Percentiles rank a stretch among this genome's conserved stretches.
These are phyloP conservation scores for Brachirus orientalis DNA, from an alignment of 2,113 vertebrate species.

Conservation along the genomic window DNA sequence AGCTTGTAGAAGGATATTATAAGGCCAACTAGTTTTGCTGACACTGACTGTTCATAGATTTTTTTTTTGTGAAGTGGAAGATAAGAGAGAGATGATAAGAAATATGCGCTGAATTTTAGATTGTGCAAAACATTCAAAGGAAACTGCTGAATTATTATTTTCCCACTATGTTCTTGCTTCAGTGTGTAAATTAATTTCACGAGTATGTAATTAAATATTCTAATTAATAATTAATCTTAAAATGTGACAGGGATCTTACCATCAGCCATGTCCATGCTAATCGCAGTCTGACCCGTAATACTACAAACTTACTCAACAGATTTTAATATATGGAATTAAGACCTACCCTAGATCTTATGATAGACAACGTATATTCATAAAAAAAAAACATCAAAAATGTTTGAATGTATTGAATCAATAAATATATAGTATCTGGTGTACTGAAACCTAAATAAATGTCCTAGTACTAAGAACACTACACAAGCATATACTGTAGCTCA, in stretches of 20 bases:
- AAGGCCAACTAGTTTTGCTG: constrained; percentile 56
- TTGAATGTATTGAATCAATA: too few relatives aligned
- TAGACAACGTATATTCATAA: neutral
- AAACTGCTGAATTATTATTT: constrained; percentile 25
- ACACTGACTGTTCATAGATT: constrained; percentile 50
- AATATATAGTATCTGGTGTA: too few relatives aligned
- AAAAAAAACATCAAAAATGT: too few relatives aligned
- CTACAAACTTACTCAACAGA: neutral
- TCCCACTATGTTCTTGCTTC: constrained; percentile 6
- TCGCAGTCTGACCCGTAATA: neutral
- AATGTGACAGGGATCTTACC: too few relatives aligned
- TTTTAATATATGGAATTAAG: too few relatives aligned
- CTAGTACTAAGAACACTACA: too few relatives aligned
- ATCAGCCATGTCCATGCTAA: neutral
- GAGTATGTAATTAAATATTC: constrained; percentile 1
- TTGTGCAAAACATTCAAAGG: constrained; percentile 2
- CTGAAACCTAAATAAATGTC: too few relatives aligned
- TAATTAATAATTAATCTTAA: neutral
- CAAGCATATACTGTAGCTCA: neutral
- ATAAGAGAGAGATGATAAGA: constrained; percentile 55
- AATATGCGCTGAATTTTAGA: constrained; percentile 41
- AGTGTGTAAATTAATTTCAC: constrained; percentile 30
- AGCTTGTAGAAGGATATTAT: constrained; percentile 55
- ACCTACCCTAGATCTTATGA: neutral
- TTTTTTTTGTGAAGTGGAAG: constrained; percentile 34